Evolutionary conservation across 2,797 vertebrate genomes (phyloP).

Genomic region (Chelmon rostratus): DNA sequence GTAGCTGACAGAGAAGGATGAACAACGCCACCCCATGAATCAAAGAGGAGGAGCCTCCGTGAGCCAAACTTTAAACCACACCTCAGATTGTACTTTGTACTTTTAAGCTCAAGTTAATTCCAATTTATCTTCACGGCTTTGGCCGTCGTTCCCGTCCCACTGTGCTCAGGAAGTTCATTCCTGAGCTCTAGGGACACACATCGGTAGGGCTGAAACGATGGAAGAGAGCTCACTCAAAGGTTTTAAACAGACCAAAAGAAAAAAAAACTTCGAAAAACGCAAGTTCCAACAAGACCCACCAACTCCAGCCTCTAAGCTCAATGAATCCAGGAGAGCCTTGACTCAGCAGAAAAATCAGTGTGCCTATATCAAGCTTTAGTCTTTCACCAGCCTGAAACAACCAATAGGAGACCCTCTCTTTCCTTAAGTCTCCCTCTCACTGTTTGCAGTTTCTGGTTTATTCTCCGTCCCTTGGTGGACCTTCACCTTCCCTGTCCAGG

Average conservation of each 20-base stretch:
- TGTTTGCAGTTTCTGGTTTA: constrained; percentile 11
- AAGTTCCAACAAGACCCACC: background rate
- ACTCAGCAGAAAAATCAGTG: background rate
- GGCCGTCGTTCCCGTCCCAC: background rate
- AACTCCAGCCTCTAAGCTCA: background rate
- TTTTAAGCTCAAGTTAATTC: background rate
- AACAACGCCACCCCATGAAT: background rate
- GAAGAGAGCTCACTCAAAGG: too few species aligned
- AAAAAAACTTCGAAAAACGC: background rate
- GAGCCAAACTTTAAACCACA: background rate
- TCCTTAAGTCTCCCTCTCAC: background rate
- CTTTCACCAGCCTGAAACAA: background rate
- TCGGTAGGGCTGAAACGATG: background rate
- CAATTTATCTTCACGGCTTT: background rate
- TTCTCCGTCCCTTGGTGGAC: background rate
- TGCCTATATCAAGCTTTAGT: background rate
- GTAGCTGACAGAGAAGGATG: background rate
- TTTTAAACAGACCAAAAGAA: background rate
- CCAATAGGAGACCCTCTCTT: background rate
- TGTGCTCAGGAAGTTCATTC: background rate
- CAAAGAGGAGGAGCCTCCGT: background rate
- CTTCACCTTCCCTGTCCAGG: background rate
- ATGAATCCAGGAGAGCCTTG: background rate
- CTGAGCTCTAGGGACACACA: background rate
- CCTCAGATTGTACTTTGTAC: background rate